Evolutionary conservation across 2,797 vertebrate genomes (phyloP).

Genomic region (Myotis vivesi): DNA sequence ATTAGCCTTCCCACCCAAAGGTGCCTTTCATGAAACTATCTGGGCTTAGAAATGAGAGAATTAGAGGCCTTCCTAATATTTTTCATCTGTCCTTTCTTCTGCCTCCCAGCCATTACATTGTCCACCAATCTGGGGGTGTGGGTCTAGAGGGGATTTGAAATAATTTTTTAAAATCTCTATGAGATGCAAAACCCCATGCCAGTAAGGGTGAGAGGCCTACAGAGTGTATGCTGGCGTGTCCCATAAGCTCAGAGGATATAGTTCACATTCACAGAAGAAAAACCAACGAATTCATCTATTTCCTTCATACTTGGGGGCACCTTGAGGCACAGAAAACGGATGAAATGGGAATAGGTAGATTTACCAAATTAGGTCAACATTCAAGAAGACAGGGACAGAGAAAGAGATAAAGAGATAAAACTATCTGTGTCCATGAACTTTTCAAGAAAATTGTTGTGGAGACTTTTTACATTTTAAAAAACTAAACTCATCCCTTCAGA

Average conservation of each 20-base stretch:
- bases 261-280: neutral
- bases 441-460: neutral
- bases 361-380: neutral
- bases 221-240: neutral
- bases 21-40: slow-evolving; percentile 7
- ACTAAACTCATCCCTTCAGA: neutral
- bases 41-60: neutral
- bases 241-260: neutral
- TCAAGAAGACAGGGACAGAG: neutral
- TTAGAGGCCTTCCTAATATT: neutral
- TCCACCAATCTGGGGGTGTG: neutral
- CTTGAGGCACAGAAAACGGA: neutral
- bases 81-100: neutral
- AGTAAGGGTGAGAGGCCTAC: neutral
- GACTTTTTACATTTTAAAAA: neutral
- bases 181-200: neutral
- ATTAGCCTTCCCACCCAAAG: neutral
- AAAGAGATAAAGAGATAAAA: neutral
- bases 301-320: neutral
- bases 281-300: neutral
- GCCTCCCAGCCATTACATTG: neutral
- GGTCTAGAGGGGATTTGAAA: neutral
- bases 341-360: neutral
- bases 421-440: neutral
- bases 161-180: neutral